Conservation (phyloP, 2,888 invertebrate genomes). For the Ellobium chinense region DNA sequence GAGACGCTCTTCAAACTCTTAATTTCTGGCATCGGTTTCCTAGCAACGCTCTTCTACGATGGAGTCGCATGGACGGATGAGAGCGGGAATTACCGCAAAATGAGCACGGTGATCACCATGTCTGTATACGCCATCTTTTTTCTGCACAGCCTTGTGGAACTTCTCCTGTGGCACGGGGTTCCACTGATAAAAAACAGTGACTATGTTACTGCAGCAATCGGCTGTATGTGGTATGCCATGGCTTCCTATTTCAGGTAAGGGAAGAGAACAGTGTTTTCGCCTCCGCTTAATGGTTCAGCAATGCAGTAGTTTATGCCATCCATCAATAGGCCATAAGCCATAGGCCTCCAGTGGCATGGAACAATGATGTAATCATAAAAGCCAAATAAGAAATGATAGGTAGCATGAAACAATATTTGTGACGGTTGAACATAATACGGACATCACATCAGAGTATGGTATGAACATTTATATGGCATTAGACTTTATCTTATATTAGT, state of each 20-base stretch:
- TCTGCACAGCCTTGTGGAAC: conserved; percentile 49
- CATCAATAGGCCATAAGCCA: too few species aligned
- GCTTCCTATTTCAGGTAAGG: conserved; percentile 43
- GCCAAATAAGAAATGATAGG: too few species aligned
- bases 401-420: too few species aligned
- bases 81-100: conserved; percentile 47
- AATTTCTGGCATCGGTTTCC: conserved; percentile 37
- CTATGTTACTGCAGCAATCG: conserved; percentile 44
- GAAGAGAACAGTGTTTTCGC: too few species aligned
- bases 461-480: too few species aligned
- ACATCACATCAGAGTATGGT: too few species aligned
- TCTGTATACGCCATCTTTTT: conserved; percentile 51
- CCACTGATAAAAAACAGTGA: conserved; percentile 45
- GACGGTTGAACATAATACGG: too few species aligned
- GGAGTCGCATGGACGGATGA: conserved; percentile 48
- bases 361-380: too few species aligned
- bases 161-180: conserved; percentile 36
- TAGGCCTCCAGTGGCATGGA: too few species aligned
- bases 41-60: conserved; percentile 53
- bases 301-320: too few species aligned
- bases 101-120: conserved; percentile 45
- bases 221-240: conserved; percentile 49
- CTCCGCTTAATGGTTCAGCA: too few species aligned
- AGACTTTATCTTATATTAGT: too few species aligned
- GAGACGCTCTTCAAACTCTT: conserved; percentile 33